Percentiles rank a stretch among this genome's conserved stretches.
Evolutionary conservation across 2,797 vertebrate genomes (phyloP).

Genomic region (Darevskia mixta): DNA sequence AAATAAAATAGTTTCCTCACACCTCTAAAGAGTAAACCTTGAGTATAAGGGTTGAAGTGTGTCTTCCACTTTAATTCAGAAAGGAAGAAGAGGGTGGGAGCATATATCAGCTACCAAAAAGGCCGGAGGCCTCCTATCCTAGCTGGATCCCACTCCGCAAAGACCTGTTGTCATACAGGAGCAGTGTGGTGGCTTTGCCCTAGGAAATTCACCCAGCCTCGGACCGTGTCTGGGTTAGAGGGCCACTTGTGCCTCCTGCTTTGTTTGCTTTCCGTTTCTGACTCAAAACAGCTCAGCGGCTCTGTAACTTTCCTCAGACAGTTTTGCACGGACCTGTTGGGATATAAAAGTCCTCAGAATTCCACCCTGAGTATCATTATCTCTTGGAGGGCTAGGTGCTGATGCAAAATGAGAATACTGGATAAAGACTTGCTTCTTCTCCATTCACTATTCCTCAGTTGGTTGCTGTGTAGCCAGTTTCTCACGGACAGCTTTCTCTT

Average conservation of each 20-base stretch:
- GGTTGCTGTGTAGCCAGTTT: background rate
- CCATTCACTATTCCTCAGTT: background rate
- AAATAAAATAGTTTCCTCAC: background rate
- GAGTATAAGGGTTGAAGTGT: too few species aligned
- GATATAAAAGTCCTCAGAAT: background rate
- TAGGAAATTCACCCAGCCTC: background rate
- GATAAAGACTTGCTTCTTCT: too few species aligned
- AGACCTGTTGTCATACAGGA: background rate
- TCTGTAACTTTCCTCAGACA: background rate
- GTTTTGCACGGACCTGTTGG: background rate
- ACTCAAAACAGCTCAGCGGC: background rate
- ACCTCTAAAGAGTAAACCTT: background rate
- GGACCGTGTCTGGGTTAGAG: background rate
- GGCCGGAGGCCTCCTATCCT: too few species aligned
- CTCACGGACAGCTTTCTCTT: background rate
- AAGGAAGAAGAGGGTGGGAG: background rate
- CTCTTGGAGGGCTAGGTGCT: too few species aligned
- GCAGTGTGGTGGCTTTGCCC: background rate
- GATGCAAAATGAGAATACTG: background rate
- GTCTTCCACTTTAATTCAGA: background rate
- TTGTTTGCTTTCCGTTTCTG: background rate
- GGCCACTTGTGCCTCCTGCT: background rate
- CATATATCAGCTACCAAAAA: background rate
- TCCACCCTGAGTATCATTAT: rapidly evolving
- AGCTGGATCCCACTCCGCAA: background rate